Conservation (phyloP, 1,140 invertebrate species). For the Acromyrmex heyeri region DNA sequence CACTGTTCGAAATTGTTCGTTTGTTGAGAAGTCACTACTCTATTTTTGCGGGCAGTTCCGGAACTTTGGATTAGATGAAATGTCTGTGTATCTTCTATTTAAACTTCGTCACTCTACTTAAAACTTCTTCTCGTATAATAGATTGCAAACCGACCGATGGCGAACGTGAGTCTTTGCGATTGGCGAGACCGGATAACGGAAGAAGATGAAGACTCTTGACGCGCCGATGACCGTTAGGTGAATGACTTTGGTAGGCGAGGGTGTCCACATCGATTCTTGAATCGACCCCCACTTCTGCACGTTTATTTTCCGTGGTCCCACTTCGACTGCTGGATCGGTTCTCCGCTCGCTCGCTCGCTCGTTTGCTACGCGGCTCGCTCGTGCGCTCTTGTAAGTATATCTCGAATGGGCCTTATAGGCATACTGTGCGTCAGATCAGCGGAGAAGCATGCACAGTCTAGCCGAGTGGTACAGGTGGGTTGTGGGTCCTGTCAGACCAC, state of each 20-base stretch:
- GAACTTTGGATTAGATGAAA: neutral
- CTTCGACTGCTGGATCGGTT: conserved; percentile 60
- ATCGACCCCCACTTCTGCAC: conserved; percentile 74
- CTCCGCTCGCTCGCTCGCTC: conserved; percentile 48
- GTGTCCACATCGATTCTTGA: conserved; percentile 79
- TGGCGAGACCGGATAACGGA: conserved; percentile 63
- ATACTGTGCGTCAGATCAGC: conserved; percentile 80
- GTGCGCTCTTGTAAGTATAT: conserved; percentile 76
- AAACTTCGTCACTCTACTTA: neutral
- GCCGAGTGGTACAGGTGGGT: conserved; percentile 82
- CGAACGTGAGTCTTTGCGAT: neutral
- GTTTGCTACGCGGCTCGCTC: conserved; percentile 32
- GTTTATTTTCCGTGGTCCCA: conserved; percentile 73
- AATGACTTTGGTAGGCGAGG: conserved; percentile 81
- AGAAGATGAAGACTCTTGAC: conserved; percentile 76
- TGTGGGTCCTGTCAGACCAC: conserved; percentile 73
- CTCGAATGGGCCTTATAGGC: conserved; percentile 80
- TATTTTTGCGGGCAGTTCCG: neutral
- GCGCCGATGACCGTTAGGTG: conserved; percentile 82
- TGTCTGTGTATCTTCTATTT: neutral
- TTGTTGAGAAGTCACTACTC: neutral
- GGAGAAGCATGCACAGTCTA: conserved; percentile 81
- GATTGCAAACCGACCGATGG: neutral
- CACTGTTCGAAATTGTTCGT: neutral
- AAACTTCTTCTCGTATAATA: neutral